These are phyloP conservation scores for Yponomeuta plumbellus DNA, from an alignment of 2,888 invertebrate genomes.

Conservation along the genomic window DNA sequence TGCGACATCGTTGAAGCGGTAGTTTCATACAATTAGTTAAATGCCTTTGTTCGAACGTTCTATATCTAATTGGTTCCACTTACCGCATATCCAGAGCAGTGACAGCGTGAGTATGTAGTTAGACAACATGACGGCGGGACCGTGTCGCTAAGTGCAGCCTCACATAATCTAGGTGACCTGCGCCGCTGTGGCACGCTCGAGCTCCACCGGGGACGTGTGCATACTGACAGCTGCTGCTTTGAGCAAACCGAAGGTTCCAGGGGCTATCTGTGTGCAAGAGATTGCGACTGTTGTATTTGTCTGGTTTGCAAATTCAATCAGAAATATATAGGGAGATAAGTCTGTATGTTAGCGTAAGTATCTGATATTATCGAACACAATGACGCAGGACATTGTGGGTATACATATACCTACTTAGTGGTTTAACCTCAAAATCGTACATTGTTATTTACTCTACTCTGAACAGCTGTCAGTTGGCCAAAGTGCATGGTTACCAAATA, in stretches of 20 bases:
- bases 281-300: neutral
- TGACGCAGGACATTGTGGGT: too few relatives aligned
- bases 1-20: too few relatives aligned
- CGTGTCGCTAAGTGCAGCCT: neutral
- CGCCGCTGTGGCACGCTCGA: conserved; percentile 37
- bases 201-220: conserved; percentile 34
- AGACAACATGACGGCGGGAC: conserved; percentile 39
- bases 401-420: too few relatives aligned
- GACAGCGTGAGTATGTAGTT: conserved; percentile 34
- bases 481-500: too few relatives aligned
- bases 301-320: neutral
- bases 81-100: conserved; percentile 50
- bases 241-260: neutral
- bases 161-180: conserved; percentile 48
- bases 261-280: neutral
- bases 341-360: too few relatives aligned
- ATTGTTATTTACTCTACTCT: too few relatives aligned
- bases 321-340: too few relatives aligned
- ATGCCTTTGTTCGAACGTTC: neutral
- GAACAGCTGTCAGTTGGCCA: too few relatives aligned
- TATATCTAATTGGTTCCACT: conserved; percentile 24
- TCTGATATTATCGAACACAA: too few relatives aligned
- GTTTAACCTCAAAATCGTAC: too few relatives aligned
- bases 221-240: conserved; percentile 32
- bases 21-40: too few relatives aligned